Conservation (phyloP, 2,113 vertebrate species). For the Chionodraco myersi region DNA sequence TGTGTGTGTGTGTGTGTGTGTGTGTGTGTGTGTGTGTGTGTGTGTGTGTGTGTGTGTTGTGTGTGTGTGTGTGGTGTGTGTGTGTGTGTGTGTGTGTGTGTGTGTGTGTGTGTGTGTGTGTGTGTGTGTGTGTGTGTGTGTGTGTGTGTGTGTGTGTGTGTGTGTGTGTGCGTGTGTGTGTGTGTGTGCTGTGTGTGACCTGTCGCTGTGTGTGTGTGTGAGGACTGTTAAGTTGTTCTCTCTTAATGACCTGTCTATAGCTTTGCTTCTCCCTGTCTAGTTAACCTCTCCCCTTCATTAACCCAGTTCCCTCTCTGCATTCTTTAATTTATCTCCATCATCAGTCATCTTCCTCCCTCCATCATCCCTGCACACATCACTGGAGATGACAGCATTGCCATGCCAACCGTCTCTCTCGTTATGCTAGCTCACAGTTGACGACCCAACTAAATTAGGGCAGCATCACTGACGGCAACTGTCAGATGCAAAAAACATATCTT, state of each 20-base stretch:
- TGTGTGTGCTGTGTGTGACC: too few species aligned
- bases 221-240: not conserved
- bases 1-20: too few species aligned
- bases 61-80: too few species aligned
- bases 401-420: slow-evolving; percentile 31
- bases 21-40: too few species aligned
- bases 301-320: slow-evolving; percentile 1
- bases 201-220: not conserved
- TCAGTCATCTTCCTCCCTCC: slow-evolving; percentile 7
- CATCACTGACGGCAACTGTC: slow-evolving; percentile 18
- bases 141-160: too few species aligned
- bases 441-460: slow-evolving; percentile 4
- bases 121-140: too few species aligned
- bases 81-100: too few species aligned
- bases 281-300: slow-evolving; percentile 27
- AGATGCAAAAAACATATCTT: slow-evolving; percentile 19
- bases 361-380: slow-evolving; percentile 4
- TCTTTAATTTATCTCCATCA: slow-evolving; percentile 17
- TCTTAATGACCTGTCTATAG: slow-evolving; percentile 5
- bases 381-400: slow-evolving; percentile 19
- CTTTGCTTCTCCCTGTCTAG: slow-evolving; percentile 22
- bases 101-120: not conserved
- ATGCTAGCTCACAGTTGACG: slow-evolving; percentile 14
- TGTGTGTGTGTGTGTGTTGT: too few species aligned
- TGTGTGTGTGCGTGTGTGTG: not conserved